Conservation (phyloP, 1,140 invertebrate species). For the Bradysia coprophila region DNA sequence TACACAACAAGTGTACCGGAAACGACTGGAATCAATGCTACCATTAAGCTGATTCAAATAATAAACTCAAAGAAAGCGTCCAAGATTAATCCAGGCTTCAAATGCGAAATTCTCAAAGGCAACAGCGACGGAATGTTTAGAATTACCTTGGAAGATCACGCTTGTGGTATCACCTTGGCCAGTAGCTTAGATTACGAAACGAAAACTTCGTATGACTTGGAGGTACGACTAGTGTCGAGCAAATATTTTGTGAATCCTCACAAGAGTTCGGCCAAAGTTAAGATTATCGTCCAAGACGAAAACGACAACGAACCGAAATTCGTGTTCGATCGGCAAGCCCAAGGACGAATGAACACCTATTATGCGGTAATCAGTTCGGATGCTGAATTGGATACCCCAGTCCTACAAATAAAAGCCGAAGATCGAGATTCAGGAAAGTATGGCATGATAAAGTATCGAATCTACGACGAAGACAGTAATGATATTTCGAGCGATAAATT, state of each 20-base stretch:
- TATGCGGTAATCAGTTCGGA: conserved; percentile 51
- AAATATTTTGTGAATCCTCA: conserved; percentile 57
- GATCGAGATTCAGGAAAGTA: conserved; percentile 67
- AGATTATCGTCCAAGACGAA: conserved; percentile 64
- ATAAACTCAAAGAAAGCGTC: conserved; percentile 17
- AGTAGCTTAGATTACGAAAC: conserved; percentile 56
- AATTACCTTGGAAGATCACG: conserved; percentile 49
- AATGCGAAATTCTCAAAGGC: conserved; percentile 50
- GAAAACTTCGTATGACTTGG: conserved; percentile 49
- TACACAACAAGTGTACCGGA: conserved; percentile 67
- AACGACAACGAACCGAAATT: conserved; percentile 78
- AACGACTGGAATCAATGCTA: conserved; percentile 23
- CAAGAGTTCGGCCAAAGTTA: conserved; percentile 50
- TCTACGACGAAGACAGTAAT: conserved; percentile 23
- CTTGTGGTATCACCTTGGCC: conserved; percentile 55
- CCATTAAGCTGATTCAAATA: conserved; percentile 19
- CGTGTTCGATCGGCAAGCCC: conserved; percentile 32
- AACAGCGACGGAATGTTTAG: conserved; percentile 55
- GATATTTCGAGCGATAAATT: conserved; percentile 28
- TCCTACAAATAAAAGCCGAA: conserved; percentile 54
- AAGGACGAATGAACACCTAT: conserved; percentile 34
- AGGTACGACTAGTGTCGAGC: conserved; percentile 53
- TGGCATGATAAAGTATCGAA: conserved; percentile 50
- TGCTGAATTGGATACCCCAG: conserved; percentile 47
- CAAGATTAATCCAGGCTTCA: conserved; percentile 13